A percentile compares a stretch with the other conserved stretches of the same genome.
These are phyloP conservation scores for Stomatorhinus ivindoensis DNA, from an alignment of 2,113 vertebrate species.

Conservation along the genomic window DNA sequence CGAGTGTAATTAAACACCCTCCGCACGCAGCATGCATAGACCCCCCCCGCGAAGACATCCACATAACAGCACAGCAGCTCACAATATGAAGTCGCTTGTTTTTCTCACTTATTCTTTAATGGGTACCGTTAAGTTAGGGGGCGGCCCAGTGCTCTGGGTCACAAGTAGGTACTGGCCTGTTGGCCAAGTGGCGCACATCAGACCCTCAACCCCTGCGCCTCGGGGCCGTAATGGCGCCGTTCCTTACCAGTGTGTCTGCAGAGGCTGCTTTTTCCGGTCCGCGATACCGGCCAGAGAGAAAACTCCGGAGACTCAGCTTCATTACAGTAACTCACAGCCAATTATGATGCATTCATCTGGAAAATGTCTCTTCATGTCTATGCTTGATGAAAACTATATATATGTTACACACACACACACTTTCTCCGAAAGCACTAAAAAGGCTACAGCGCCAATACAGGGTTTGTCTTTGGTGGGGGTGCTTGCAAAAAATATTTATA, in stretches of 20 bases:
- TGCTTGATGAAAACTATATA: background rate
- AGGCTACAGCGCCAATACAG: background rate
- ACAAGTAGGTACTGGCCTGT: background rate
- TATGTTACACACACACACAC: background rate
- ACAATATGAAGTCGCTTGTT: background rate
- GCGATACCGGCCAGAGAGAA: background rate
- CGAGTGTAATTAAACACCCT: background rate
- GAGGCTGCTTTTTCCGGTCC: background rate
- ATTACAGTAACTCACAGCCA: background rate
- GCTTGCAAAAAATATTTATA: background rate
- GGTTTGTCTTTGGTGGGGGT: background rate
- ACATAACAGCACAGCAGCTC: background rate
- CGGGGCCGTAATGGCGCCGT: background rate
- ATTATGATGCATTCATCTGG: background rate
- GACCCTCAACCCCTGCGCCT: background rate
- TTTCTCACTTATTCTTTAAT: background rate
- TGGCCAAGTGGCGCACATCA: background rate
- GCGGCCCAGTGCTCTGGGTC: background rate
- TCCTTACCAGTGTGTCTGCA: background rate
- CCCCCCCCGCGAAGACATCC: background rate
- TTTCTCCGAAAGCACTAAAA: background rate
- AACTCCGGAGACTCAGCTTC: background rate
- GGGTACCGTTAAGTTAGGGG: background rate
- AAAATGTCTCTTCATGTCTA: background rate
- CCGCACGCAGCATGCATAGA: background rate